Conservation (phyloP, 2,113 vertebrate species). For the Semnornis frantzii region DNA sequence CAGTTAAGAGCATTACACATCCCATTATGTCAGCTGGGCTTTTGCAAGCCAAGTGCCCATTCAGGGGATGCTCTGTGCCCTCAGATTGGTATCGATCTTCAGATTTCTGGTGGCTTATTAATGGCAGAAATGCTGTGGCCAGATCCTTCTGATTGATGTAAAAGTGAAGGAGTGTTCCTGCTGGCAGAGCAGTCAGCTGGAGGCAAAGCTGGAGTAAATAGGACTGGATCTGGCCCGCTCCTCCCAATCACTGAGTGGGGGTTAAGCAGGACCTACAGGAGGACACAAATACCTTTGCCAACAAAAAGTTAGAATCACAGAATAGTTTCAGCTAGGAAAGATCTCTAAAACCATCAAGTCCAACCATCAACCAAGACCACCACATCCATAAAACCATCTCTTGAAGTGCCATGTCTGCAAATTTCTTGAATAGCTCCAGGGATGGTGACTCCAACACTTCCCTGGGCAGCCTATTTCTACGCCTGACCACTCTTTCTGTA, state of each 20-base stretch:
- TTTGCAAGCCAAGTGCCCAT: background rate
- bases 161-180: background rate
- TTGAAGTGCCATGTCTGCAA: no score
- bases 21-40: background rate
- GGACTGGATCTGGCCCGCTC: background rate
- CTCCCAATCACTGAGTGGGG: background rate
- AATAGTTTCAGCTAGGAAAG: no score
- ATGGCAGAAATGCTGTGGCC: background rate
- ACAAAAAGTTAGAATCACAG: no score
- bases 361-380: no score
- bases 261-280: background rate
- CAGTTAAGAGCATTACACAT: background rate
- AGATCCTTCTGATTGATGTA: background rate
- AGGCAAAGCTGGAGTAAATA: background rate
- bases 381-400: no score
- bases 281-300: background rate
- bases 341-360: no score
- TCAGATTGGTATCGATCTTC: background rate
- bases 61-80: background rate
- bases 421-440: no score
- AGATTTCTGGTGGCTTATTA: background rate
- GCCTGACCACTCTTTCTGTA: no score
- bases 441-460: no score
- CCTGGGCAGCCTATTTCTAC: no score
- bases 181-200: background rate